Evolutionary conservation across 2,797 vertebrate genomes (phyloP), one percentile per base, ranked within the genome.

Genomic region (Salarias fasciatus): DNA sequence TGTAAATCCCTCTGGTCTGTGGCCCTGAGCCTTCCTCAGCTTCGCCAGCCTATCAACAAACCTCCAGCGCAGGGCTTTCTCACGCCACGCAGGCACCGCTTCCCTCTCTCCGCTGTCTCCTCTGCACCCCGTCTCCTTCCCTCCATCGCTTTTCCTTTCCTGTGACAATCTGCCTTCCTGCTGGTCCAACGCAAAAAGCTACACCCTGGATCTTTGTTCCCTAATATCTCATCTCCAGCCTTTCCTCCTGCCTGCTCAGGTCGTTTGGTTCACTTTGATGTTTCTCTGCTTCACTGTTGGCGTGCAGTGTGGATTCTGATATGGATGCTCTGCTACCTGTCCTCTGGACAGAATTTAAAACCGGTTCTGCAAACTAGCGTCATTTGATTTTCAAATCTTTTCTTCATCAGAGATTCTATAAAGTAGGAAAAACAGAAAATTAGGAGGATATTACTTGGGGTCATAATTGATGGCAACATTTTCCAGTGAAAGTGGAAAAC

Each of bases 81-180:
- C 89, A 91, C 85, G 87, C 86, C 91, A 81, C 72, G 72, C 85
- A 86, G 91, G 86, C 89, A 80, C 84, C 85, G 58, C 78, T 85
- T 83, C 63, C 46, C 70, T 67, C 65, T 79, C 78, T 76, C 83
- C 51, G 51, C 81, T 60, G 77, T 84, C 86, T 87, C 80, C 61
- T 80, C 73, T 75, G 63, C 73, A 18, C 80, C 75, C 64, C 12
- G 73, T 75, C 69, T 82, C 74, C 53, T 53, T 69, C 68, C 56
- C 55, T 66, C 58, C 30, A 53, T 70, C 73, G 69, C 44, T 65
- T 38, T 63, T 46, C 82, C 49, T 76, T 52, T 57, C 63, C 51
- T 65, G 1, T 36, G 33, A 59, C 55, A 42, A 7, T 50, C 55
- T 13, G 55, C 76, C 76, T 62, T 82, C 49, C 67, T 68, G 43